Conservation (phyloP, 2,113 vertebrate genomes). For the Shinisaurus crocodilurus region DNA sequence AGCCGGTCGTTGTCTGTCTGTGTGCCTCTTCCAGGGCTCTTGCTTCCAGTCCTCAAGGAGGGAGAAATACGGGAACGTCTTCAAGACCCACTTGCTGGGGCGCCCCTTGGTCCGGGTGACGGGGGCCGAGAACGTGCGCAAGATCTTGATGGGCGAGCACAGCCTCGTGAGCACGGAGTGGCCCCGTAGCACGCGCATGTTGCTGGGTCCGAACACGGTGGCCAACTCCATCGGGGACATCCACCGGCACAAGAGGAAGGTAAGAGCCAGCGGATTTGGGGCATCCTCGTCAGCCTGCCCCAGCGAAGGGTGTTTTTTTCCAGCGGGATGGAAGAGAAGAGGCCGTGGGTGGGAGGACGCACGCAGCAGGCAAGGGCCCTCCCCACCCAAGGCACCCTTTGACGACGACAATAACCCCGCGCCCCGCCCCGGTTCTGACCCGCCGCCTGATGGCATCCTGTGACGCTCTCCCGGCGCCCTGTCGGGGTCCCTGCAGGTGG, state of each 20-base stretch:
- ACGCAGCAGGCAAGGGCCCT: too few relatives aligned
- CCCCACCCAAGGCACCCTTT: too few relatives aligned
- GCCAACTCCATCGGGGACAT: constrained; percentile 97
- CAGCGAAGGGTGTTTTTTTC: too few relatives aligned
- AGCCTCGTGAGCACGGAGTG: constrained; percentile 95
- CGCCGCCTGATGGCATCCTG: too few relatives aligned
- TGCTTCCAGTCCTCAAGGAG: constrained; percentile 83
- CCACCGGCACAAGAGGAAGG: constrained; percentile 95
- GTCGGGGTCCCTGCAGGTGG: too few relatives aligned
- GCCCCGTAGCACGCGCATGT: constrained; percentile 93
- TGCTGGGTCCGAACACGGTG: constrained; percentile 93
- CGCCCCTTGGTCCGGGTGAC: constrained; percentile 94
- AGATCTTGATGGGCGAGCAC: constrained; percentile 96
- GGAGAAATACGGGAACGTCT: constrained; percentile 93
- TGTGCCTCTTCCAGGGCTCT: constrained; percentile 78
- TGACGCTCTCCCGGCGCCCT: too few relatives aligned
- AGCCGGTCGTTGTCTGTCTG: too few relatives aligned
- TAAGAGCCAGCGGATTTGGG: constrained; percentile 50
- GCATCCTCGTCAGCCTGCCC: too few relatives aligned
- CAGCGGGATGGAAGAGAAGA: too few relatives aligned
- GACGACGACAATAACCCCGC: too few relatives aligned
- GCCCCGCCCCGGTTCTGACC: too few relatives aligned
- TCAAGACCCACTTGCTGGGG: constrained; percentile 96
- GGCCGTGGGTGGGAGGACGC: too few relatives aligned
- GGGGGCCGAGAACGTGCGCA: constrained; percentile 92